Evolutionary conservation across 2,797 vertebrate species (phyloP).

Genomic region (Erethizon dorsatum): DNA sequence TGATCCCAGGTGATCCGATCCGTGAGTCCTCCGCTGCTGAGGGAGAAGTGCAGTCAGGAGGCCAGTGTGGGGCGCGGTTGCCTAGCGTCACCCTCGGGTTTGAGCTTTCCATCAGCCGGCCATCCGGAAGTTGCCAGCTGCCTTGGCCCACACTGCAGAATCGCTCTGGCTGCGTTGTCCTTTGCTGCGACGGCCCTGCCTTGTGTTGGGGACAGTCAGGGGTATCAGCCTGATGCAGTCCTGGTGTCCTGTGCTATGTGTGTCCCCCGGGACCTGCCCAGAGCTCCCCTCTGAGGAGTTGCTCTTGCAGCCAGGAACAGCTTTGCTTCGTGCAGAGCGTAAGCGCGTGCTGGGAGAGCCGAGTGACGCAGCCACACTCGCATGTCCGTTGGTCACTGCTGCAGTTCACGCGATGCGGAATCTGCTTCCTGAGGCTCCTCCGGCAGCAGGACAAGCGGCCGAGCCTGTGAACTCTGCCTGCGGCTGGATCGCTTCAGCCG

Average conservation of each 20-base stretch:
- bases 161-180: neutral
- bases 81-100: neutral
- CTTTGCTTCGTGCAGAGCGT: neutral
- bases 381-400: accelerated
- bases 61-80: too few species aligned
- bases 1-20: too few species aligned
- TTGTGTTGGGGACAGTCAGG: accelerated
- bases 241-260: accelerated
- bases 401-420: accelerated
- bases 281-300: neutral
- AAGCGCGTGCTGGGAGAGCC: neutral
- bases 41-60: neutral
- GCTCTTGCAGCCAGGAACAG: neutral
- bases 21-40: neutral
- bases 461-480: too few species aligned
- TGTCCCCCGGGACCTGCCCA: accelerated
- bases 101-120: neutral
- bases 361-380: neutral
- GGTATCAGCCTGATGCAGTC: neutral
- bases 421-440: neutral
- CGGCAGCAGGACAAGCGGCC: too few species aligned
- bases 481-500: neutral
- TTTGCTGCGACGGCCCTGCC: accelerated
- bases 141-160: neutral
- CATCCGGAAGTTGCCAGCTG: neutral